These are phyloP conservation scores for Ligdia adustata DNA, from an alignment of 2,888 invertebrate genomes.

Conservation along the genomic window DNA sequence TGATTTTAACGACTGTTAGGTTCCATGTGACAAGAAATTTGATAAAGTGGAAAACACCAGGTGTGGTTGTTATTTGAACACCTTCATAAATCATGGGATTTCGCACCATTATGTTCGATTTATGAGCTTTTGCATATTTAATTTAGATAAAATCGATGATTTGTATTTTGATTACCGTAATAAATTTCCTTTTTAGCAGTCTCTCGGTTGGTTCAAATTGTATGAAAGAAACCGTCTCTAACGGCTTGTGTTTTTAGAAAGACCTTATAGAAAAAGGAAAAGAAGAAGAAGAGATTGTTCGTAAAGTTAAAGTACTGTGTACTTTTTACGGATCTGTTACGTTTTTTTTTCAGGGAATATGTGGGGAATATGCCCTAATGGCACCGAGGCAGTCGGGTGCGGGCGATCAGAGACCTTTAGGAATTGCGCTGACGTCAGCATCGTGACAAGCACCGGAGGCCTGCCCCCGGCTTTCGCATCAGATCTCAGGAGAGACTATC, in stretches of 20 bases:
- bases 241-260: too few species aligned
- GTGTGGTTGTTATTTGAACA: constrained; percentile 13
- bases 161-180: not conserved
- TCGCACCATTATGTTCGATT: constrained; percentile 22
- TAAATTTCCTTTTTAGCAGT: too few species aligned
- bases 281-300: too few species aligned
- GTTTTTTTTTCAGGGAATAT: constrained; percentile 87
- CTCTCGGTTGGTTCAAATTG: too few species aligned
- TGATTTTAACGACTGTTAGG: too few species aligned
- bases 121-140: constrained; percentile 18
- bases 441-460: constrained; percentile 91
- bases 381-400: constrained; percentile 94
- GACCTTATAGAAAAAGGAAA: too few species aligned
- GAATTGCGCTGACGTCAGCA: constrained; percentile 95
- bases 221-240: too few species aligned
- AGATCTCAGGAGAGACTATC: constrained; percentile 85
- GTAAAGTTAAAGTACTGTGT: too few species aligned
- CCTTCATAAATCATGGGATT: constrained; percentile 26
- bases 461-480: constrained; percentile 88
- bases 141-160: constrained; percentile 5
- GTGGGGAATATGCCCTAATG: constrained; percentile 95
- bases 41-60: not conserved
- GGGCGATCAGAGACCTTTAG: constrained; percentile 96
- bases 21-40: constrained; percentile 7
- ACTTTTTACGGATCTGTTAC: too few species aligned